A percentile compares a stretch with the other conserved stretches of the same genome.
Conservation (phyloP, 2,113 vertebrate genomes). For the Eclectus roratus region DNA sequence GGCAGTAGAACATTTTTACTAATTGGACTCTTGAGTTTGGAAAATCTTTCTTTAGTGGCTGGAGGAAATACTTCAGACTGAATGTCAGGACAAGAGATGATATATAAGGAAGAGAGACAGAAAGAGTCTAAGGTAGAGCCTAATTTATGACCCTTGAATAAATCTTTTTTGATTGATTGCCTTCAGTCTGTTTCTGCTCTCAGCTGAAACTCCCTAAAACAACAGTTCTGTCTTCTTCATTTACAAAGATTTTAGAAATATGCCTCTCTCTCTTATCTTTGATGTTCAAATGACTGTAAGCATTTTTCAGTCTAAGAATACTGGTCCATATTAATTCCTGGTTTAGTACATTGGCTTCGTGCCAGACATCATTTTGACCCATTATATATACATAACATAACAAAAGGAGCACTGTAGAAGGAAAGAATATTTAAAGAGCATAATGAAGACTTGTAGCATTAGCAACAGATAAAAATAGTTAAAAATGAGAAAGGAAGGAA, state of each 20-base stretch:
- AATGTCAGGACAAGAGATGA: slow-evolving; percentile 71
- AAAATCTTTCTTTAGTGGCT: slow-evolving; percentile 69
- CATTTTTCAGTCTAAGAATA: slow-evolving; percentile 25
- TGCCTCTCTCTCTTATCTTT: not conserved
- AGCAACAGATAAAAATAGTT: slow-evolving; percentile 16
- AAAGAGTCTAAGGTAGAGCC: slow-evolving; percentile 63
- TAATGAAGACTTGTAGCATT: not conserved
- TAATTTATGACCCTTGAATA: slow-evolving; percentile 67
- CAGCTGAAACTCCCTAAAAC: slow-evolving; percentile 47
- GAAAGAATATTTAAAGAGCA: slow-evolving; percentile 25
- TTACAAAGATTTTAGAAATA: slow-evolving; percentile 57
- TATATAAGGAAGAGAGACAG: slow-evolving; percentile 64
- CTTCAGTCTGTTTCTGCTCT: slow-evolving; percentile 51
- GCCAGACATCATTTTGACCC: not conserved
- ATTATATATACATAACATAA: not conserved
- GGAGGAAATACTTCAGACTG: slow-evolving; percentile 76
- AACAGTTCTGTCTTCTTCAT: slow-evolving; percentile 30
- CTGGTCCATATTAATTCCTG: not conserved
- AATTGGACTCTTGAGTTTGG: slow-evolving; percentile 81
- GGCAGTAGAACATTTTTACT: slow-evolving; percentile 72
- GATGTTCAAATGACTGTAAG: slow-evolving; percentile 44
- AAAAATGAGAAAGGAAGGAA: slow-evolving; percentile 7
- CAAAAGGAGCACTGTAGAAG: slow-evolving; percentile 6
- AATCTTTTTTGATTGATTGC: slow-evolving; percentile 49
- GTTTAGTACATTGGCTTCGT: not conserved